These are phyloP conservation scores for Heliconius hewitsoni DNA, from an alignment of 1,140 invertebrate genomes.

Conservation along the genomic window DNA sequence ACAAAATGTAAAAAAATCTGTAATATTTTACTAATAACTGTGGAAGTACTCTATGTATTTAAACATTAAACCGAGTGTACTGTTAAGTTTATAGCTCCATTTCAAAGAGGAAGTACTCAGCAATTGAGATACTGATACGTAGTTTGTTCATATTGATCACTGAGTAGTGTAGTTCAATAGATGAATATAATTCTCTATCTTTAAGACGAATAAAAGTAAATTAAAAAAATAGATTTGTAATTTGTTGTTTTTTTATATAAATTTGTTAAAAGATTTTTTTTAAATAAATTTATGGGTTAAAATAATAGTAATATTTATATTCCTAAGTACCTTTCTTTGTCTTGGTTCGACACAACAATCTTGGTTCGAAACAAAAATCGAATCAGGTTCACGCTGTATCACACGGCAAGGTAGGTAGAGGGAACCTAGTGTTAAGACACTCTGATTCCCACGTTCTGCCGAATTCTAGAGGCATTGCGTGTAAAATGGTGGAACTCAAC, in stretches of 20 bases:
- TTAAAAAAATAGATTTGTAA: neutral
- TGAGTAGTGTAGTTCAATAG: neutral
- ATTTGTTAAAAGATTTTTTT: no score
- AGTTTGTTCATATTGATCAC: constrained; percentile 6
- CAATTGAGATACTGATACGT: constrained; percentile 3
- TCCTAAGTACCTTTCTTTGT: neutral
- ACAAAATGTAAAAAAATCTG: no score
- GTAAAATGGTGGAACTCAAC: no score
- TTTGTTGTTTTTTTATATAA: no score
- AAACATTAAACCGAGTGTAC: constrained; percentile 5
- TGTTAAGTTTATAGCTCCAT: constrained; percentile 9
- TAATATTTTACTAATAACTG: neutral
- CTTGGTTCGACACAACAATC: no score
- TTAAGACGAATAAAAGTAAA: neutral
- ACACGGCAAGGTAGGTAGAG: no score
- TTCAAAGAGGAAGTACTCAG: neutral
- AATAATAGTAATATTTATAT: no score
- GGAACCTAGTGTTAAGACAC: no score
- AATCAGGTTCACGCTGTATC: no score
- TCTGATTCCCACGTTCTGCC: no score
- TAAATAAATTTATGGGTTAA: neutral
- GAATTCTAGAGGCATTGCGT: no score
- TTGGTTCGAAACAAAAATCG: no score
- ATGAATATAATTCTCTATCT: neutral
- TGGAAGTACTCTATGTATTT: neutral